These are phyloP conservation scores for Saccostrea echinata DNA, from an alignment of 1,140 invertebrate genomes.

Conservation along the genomic window DNA sequence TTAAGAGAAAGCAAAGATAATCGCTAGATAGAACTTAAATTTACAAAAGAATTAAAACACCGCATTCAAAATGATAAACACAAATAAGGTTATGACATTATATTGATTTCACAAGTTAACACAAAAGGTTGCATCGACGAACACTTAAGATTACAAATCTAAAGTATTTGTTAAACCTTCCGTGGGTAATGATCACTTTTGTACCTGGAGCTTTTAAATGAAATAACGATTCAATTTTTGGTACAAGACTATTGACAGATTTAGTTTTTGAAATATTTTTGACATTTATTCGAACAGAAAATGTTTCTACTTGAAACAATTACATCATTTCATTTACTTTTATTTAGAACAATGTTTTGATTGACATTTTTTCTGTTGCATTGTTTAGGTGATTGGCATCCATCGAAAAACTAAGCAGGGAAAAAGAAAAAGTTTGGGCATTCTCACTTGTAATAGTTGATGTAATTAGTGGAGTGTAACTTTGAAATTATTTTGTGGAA, in stretches of 20 bases:
- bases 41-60: background rate
- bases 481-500: too few relatives aligned
- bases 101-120: background rate
- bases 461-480: too few relatives aligned
- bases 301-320: too few relatives aligned
- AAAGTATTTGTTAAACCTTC: slow-evolving; percentile 4
- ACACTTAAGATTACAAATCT: background rate
- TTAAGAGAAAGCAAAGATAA: background rate
- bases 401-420: too few relatives aligned
- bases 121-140: background rate
- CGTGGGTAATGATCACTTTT: background rate
- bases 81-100: slow-evolving; percentile 4
- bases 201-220: background rate
- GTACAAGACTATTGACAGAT: background rate
- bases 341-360: too few relatives aligned
- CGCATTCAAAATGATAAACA: background rate
- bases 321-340: too few relatives aligned
- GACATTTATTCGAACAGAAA: too few relatives aligned
- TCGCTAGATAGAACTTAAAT: background rate
- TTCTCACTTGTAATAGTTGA: too few relatives aligned
- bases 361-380: too few relatives aligned
- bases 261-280: background rate
- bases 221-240: background rate
- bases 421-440: too few relatives aligned
- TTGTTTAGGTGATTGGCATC: too few relatives aligned